Percentiles rank a stretch among this genome's conserved stretches.
These are phyloP conservation scores for Mythimna impura DNA, from an alignment of 2,888 invertebrate species.

Conservation along the genomic window DNA sequence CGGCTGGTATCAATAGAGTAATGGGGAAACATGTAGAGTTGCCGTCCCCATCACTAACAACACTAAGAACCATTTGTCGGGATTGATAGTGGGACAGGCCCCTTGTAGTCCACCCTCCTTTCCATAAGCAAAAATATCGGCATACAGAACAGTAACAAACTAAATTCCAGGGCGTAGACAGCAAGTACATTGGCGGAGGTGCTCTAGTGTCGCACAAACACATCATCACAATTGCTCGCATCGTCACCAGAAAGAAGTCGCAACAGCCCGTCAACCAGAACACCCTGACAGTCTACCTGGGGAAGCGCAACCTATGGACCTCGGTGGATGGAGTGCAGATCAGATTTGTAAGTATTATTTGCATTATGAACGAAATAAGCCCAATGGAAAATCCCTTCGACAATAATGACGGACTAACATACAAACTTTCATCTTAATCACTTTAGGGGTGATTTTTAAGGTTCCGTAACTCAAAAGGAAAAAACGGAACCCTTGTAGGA, in stretches of 20 bases:
- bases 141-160: background rate
- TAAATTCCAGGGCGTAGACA: slow-evolving; percentile 82
- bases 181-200: slow-evolving; percentile 92
- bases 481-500: too few relatives aligned
- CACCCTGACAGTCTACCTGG: slow-evolving; percentile 86
- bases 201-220: slow-evolving; percentile 90
- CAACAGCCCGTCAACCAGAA: slow-evolving; percentile 81
- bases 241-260: slow-evolving; percentile 89
- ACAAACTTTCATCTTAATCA: too few relatives aligned
- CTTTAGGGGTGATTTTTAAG: too few relatives aligned
- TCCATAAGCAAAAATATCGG: background rate
- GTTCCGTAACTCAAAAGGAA: too few relatives aligned
- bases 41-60: background rate
- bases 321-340: slow-evolving; percentile 87
- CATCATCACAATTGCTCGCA: slow-evolving; percentile 92
- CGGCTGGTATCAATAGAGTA: background rate
- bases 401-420: too few relatives aligned
- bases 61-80: too few relatives aligned
- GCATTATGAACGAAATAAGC: too few relatives aligned
- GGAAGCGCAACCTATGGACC: slow-evolving; percentile 87
- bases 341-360: slow-evolving; percentile 76
- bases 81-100: background rate
- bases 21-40: background rate
- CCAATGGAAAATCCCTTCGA: too few relatives aligned
- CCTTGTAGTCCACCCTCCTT: background rate